Evolutionary conservation across 2,113 vertebrate species (phyloP), one percentile per base, ranked within the genome.

Genomic region (Lagopus leucura): DNA sequence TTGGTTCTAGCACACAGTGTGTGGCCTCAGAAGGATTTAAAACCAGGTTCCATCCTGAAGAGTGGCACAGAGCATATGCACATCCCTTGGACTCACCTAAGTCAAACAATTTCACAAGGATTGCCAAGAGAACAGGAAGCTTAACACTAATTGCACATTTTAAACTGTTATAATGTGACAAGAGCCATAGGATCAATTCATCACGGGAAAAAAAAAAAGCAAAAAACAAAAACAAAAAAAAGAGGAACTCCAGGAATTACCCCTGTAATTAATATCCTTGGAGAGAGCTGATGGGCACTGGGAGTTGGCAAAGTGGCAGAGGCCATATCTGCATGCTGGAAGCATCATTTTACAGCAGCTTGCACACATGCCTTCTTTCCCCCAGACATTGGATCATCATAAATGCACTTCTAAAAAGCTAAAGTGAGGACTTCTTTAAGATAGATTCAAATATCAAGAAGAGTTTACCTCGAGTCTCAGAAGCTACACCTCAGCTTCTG

Each of bases 351-450:
- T 85, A 34, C 40, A 61, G 58, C 61, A 65, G 43, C 14, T 36
- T 81, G n/a, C 74, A 67, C 5, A 3, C 54, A 36, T 5, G 28
- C 28, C 2, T 70, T 58, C 66, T 32, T 64, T n/a, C 72, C 58
- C 64, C 0, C 0, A 27, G 65, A 32, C 32, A 73, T 78, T 1
- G 74, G 38, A 65, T 36, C 32, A 25, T 45, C 70, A 43, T 36
- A 82, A 92, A 52, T 54, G 4, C 38, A 40, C 48, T 15, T 14
- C 25, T 67, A 58, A 74, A 84, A 78, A 32, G 30, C 88, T 75
- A 69, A 63, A 65, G 61, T 78, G 40, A 78, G 55, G 63, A 30
- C 45, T 83, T 61, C 87, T 81, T 94, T 77, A 75, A 47, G 71
- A 42, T 7, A 65, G 77, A 81, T 27, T 43, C 58, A 58, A 92